Evolutionary conservation across 2,888 invertebrate species (phyloP), one percentile per base, ranked within the genome.

Genomic region (Cephus spinipes): DNA sequence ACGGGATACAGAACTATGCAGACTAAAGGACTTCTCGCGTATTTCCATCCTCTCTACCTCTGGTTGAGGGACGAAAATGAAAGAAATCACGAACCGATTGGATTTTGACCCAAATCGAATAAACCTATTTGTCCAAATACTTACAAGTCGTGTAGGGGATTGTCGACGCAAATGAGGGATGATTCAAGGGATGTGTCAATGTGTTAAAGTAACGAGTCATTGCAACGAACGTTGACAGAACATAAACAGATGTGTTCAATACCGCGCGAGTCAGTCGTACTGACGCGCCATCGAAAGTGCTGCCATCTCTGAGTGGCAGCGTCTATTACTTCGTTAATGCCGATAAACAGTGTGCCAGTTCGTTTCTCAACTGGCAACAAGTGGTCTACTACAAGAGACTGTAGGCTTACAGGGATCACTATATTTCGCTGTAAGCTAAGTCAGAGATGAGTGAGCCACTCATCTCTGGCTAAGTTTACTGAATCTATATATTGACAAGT

Each of bases 1-100:
- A 93, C 93, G 3, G 93, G 93, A 35, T 92, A 91, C 69, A 78
- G 87, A 35, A 87, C 90, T 76, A 91, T 93, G 82, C 78, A 79
- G 32, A 81, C 81, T n/a, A 81, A 79, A 77, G 81, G 81, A 15
- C 69, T 82, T 12, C 75, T 80, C 12, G 81, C 82, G 69, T 82
- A 82, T 36, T 82, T 82, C 71, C 81, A 76, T 15, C 82, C 82
- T 73, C 75, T 82, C 36, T 82, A 79, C 32, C 69, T 34, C 9
- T 82, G 82, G 82, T 75, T 82, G 12, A 79, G 68, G 11, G 71
- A 80, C 35, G 78, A 82, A 71, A 82, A 82, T 73, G 55, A n/a
- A n/a, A 77, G 78, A 55, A 82, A 69, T 31, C 31, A 76, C 31
- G 81, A 82, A 76, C 75, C 79, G 3, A 73, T 82, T 12, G 82